phyloP scores from a whole-genome alignment of 1,140 invertebrate genomes.

The Eubasilissa regina region DNA sequence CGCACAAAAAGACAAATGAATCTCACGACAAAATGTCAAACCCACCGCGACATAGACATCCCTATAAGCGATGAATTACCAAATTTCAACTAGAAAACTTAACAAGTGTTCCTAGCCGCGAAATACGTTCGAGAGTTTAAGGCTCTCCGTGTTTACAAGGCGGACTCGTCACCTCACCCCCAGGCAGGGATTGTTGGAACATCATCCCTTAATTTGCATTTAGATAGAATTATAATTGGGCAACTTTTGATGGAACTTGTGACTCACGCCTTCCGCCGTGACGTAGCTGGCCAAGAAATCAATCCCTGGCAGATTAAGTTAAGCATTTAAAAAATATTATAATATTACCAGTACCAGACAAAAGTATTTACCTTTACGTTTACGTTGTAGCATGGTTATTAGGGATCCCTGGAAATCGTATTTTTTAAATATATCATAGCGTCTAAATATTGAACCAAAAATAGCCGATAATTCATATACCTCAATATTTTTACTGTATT shows the following conservation, averaged over 20 bases:
- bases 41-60: slow-evolving; percentile 19
- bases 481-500: background rate
- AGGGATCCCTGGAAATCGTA: too few species aligned
- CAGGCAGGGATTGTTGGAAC: slow-evolving; percentile 44
- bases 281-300: slow-evolving; percentile 42
- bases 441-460: too few species aligned
- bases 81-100: slow-evolving; percentile 34
- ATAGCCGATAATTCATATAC: too few species aligned
- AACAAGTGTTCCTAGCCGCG: slow-evolving; percentile 7
- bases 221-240: slow-evolving; percentile 61
- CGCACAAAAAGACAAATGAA: slow-evolving; percentile 45
- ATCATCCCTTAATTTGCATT: slow-evolving; percentile 61
- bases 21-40: slow-evolving; percentile 31
- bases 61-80: slow-evolving; percentile 50
- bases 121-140: slow-evolving; percentile 19
- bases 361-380: too few species aligned
- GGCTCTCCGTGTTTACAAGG: slow-evolving; percentile 43
- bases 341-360: too few species aligned
- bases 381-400: too few species aligned
- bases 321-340: background rate
- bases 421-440: too few species aligned
- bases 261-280: slow-evolving; percentile 35
- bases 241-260: slow-evolving; percentile 55
- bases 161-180: slow-evolving; percentile 3
- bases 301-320: slow-evolving; percentile 12